Evolutionary conservation across 2,797 vertebrate genomes (phyloP), one percentile per base, ranked within the genome.

Genomic region (Australoheros facetus): DNA sequence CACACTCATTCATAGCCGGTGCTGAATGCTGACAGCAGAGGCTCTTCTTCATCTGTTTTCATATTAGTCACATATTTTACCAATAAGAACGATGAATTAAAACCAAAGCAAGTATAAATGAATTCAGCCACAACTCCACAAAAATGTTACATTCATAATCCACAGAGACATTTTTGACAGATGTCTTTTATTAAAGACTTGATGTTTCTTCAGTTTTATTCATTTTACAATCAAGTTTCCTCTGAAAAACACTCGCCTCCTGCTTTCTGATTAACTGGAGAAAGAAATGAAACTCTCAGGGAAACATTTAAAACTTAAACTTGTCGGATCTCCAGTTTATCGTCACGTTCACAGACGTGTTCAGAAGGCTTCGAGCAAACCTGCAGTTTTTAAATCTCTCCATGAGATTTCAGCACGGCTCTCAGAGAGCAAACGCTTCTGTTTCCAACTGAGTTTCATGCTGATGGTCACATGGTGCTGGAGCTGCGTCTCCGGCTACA

Each of bases 1-100:
- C 32, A 8, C 9, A 37, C 6, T 11, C 37, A 37, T 37, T 37
- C 9, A 3, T 37, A 9, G 9, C 3, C 10, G 34, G 37, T 37
- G 37, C 37, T 11, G 37, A 37, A 11, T 12, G 12, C 39, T 42
- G 12, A 42, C 58, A 60, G 19, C 57, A 37, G 57, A 32, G 32
- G 12, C 21, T 42, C 59, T 21, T 66, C 39, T 19, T 16, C 23
- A 0, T 19, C 60, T 12, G 7, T 26, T 17, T 28, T 66, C 16
- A 28, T 2, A 0, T 11, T 0, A 12, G 12, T 66, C 42, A 1
- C 1, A 17, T 17, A 37, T 10, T 17, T 51, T 3, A 6, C 0
- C 4, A 3, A 48, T 21, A 10, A 10, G 10, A 12, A n/a, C 3
- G n/a, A 54, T 10, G 10, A 54, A 54, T 28, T 17, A 45, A 45